phyloP scores from a whole-genome alignment of 2,113 vertebrate species.

The Trematocara variabile region DNA sequence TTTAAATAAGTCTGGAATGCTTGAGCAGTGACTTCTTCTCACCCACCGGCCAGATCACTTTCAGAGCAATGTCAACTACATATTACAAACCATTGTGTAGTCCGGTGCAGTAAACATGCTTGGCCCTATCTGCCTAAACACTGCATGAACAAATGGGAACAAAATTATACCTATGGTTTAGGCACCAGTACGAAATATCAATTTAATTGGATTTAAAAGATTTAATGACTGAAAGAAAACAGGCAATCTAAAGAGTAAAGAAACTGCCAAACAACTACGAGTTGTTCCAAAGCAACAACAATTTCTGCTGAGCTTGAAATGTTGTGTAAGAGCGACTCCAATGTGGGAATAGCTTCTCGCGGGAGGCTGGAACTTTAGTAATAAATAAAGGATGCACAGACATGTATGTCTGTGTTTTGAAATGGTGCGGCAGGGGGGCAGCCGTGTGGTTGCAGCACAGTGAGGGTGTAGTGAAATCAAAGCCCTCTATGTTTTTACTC shows the following conservation, averaged over 20 bases:
- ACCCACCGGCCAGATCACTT: neutral
- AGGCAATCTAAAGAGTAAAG: neutral
- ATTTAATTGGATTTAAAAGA: neutral
- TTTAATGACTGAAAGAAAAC: neutral
- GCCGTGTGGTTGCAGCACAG: slow-evolving; percentile 34
- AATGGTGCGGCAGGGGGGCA: slow-evolving; percentile 16
- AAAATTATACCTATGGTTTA: neutral
- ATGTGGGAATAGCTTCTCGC: neutral
- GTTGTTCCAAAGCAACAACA: neutral
- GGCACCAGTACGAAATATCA: neutral
- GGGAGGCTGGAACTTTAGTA: neutral
- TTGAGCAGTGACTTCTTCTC: neutral
- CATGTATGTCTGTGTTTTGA: slow-evolving; percentile 14
- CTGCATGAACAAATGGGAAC: neutral
- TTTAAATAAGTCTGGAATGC: neutral
- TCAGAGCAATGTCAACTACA: neutral
- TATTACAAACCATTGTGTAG: neutral
- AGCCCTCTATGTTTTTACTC: slow-evolving; percentile 34
- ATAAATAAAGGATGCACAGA: neutral
- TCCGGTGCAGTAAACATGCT: neutral
- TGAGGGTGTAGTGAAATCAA: slow-evolving; percentile 51
- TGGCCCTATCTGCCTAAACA: neutral
- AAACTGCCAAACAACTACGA: neutral
- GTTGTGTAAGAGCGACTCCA: neutral
- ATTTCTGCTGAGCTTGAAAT: neutral